Conservation (phyloP, 1,140 invertebrate genomes). For the Helicoverpa zea region DNA sequence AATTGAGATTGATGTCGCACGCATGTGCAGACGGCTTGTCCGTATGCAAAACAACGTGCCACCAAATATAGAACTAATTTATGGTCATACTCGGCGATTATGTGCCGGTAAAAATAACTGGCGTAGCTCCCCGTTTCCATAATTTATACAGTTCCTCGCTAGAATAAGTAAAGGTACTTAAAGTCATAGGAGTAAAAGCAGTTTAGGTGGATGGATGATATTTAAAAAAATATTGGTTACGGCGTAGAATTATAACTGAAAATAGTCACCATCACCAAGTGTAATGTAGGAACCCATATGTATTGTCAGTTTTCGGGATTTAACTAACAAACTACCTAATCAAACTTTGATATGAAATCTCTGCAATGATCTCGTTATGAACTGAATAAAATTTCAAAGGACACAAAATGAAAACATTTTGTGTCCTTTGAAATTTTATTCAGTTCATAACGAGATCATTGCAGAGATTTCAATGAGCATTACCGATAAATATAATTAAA, state of each 20-base stretch:
- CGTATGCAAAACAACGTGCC: conserved; percentile 84
- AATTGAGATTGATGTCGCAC: conserved; percentile 86
- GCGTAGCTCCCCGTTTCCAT: conserved; percentile 63
- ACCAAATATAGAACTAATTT: conserved; percentile 86
- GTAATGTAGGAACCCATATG: no score
- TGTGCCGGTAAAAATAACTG: conserved; percentile 82
- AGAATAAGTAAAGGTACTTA: conserved; percentile 26
- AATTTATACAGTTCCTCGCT: conserved; percentile 44
- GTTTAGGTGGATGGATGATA: not conserved
- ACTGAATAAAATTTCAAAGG: conserved; percentile 27
- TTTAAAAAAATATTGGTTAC: not conserved
- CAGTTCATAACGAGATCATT: conserved; percentile 27
- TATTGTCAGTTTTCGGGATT: not conserved
- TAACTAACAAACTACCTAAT: not conserved
- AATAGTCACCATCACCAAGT: no score
- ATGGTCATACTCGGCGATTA: conserved; percentile 85
- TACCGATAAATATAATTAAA: conserved; percentile 85
- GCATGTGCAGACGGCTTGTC: conserved; percentile 84
- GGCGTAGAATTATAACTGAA: no score
- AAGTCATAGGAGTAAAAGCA: not conserved
- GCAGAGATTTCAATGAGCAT: conserved; percentile 37
- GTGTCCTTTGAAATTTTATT: conserved; percentile 33
- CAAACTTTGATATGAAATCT: not conserved
- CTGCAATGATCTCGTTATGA: conserved; percentile 27
- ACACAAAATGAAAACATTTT: conserved; percentile 45